Evolutionary conservation across 2,113 vertebrate species (phyloP).

Genomic region (Odontesthes bonariensis): DNA sequence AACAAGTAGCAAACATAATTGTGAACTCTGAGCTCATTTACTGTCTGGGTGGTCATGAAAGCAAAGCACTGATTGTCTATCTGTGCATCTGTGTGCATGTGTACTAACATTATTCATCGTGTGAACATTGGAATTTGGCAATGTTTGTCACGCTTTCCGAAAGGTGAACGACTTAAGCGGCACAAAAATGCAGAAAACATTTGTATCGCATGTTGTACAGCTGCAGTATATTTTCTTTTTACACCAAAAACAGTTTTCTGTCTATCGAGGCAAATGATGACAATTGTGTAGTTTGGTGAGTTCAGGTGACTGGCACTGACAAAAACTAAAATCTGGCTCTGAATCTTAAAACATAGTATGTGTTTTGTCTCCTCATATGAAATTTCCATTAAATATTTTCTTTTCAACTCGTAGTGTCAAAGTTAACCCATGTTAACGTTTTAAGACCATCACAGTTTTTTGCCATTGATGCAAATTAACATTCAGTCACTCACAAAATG

Average conservation of each 20-base stretch:
- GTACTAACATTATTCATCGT: not conserved
- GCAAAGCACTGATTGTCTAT: slow-evolving; percentile 46
- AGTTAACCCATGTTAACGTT: no score
- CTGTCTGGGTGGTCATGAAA: slow-evolving; percentile 76
- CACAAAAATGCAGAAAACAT: not conserved
- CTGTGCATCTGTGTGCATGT: slow-evolving; percentile 17
- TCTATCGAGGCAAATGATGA: not conserved
- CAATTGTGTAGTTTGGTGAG: no score
- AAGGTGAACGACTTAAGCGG: not conserved
- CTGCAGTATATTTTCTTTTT: not conserved
- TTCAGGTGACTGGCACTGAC: not conserved
- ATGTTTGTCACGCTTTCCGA: not conserved
- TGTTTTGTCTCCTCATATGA: not conserved
- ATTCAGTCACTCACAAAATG: no score
- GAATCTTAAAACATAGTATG: not conserved
- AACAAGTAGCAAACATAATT: slow-evolving; percentile 72
- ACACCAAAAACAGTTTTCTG: no score
- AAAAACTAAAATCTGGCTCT: not conserved
- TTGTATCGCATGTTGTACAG: not conserved
- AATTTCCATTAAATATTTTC: no score
- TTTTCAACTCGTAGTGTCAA: no score
- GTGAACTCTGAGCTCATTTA: slow-evolving; percentile 71
- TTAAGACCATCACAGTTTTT: no score
- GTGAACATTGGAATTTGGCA: slow-evolving; percentile 3
- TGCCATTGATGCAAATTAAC: no score